phyloP scores from a whole-genome alignment of 2,113 vertebrate genomes.

The Geococcyx californianus region DNA sequence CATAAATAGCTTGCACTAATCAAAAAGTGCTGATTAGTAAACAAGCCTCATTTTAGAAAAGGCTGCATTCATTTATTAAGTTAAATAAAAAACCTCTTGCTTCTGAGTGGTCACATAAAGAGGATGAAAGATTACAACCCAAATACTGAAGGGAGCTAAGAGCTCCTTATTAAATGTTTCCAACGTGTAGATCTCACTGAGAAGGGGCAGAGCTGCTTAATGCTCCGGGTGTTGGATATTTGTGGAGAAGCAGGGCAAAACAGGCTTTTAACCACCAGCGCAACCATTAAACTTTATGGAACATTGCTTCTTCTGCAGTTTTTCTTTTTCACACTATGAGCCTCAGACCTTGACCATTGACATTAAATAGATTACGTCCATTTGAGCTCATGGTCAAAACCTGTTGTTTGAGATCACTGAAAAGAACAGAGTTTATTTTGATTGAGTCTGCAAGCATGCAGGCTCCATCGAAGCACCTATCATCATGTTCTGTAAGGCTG shows the following conservation, averaged over 20 bases:
- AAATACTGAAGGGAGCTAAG: not conserved
- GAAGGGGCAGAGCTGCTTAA: not conserved
- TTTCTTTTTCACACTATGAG: not conserved
- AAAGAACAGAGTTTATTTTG: not conserved
- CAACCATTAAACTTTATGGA: not conserved
- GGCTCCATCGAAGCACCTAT: not conserved
- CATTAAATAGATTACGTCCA: not conserved
- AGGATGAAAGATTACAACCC: not conserved
- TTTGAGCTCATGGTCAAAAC: not conserved
- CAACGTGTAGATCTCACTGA: not conserved
- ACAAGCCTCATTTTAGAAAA: slow-evolving; percentile 10
- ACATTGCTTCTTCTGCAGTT: not conserved
- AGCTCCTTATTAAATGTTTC: not conserved
- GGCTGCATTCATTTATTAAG: not conserved
- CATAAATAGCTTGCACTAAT: slow-evolving; percentile 16
- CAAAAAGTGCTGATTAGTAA: slow-evolving; percentile 27
- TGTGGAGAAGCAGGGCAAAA: not conserved
- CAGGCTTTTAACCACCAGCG: not conserved
- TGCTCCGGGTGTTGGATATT: not conserved
- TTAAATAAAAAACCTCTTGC: not conserved
- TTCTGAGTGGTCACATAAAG: not conserved
- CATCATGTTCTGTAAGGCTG: not conserved
- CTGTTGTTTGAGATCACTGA: not conserved
- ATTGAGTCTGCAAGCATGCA: not conserved
- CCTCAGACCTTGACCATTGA: not conserved